phyloP scores from a whole-genome alignment of 2,888 invertebrate genomes.

The Latheticus oryzae region DNA sequence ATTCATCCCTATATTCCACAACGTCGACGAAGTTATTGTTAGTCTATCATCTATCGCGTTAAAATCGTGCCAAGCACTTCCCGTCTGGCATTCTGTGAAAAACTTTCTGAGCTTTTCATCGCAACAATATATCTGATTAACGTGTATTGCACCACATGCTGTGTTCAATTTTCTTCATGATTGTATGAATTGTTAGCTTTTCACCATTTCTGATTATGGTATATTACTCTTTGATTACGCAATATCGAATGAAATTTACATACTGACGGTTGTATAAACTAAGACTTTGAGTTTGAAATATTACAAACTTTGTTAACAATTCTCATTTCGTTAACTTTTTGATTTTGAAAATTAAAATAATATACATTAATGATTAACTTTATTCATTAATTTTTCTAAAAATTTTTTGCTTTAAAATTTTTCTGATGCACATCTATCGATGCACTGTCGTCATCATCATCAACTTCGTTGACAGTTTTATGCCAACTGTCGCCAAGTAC shows the following conservation, averaged over 20 bases:
- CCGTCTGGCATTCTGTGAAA: constrained; percentile 21
- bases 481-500: constrained; percentile 43
- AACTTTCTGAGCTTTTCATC: constrained; percentile 21
- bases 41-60: background rate
- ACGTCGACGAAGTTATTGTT: constrained; percentile 14
- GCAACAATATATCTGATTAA: constrained; percentile 38
- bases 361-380: too few species aligned
- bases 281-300: too few species aligned
- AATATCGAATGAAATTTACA: constrained; percentile 34
- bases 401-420: too few species aligned
- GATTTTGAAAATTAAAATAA: too few species aligned
- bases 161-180: constrained; percentile 41
- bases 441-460: too few species aligned
- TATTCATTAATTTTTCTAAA: too few species aligned
- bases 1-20: constrained; percentile 2
- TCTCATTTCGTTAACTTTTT: too few species aligned
- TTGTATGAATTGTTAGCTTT: constrained; percentile 39
- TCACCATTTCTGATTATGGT: constrained; percentile 33
- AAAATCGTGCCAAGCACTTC: constrained; percentile 26
- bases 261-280: constrained; percentile 22
- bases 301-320: constrained; percentile 27
- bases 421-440: too few species aligned
- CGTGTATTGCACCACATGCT: constrained; percentile 38
- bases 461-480: constrained; percentile 47
- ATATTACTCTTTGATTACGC: constrained; percentile 41